Conservation (phyloP, 2,797 vertebrate genomes). For the Tokudaia tokunoshimensis region DNA sequence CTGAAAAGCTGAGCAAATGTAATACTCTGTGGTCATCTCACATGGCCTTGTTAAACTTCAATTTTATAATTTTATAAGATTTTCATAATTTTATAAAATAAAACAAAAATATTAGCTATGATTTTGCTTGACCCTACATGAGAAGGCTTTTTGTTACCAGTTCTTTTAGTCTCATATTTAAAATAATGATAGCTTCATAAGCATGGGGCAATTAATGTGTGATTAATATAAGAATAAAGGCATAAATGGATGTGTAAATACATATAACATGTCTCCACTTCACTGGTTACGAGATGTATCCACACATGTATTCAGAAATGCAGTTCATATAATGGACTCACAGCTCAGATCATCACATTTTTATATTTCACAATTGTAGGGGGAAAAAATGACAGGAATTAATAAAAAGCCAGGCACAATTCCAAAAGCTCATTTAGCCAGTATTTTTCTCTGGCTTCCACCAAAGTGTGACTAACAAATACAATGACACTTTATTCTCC, state of each 20-base stretch:
- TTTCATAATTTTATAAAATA: background rate
- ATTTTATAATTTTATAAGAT: background rate
- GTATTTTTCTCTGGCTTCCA: conserved; percentile 64
- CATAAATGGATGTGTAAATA: background rate
- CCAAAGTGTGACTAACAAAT: conserved; percentile 70
- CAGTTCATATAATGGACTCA: conserved; percentile 26
- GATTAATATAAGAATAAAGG: background rate
- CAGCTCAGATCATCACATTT: conserved; percentile 67
- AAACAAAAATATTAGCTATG: background rate
- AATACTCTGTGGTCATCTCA: background rate
- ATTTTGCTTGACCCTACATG: background rate
- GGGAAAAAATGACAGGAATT: conserved; percentile 49
- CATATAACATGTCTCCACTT: background rate
- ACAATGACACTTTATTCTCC: conserved; percentile 64
- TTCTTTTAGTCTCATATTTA: conserved; percentile 1
- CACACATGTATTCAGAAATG: conserved; percentile 52
- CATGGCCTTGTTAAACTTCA: background rate
- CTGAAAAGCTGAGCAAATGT: background rate
- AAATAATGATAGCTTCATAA: conserved; percentile 6
- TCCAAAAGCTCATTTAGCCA: conserved; percentile 68
- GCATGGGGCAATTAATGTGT: background rate
- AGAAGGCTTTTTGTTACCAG: background rate
- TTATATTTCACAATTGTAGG: conserved; percentile 56
- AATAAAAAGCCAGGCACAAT: conserved; percentile 66
- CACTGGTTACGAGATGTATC: conserved; percentile 40